Conservation (phyloP, 2,113 vertebrate species). For the Salvelinus sp. region DNA sequence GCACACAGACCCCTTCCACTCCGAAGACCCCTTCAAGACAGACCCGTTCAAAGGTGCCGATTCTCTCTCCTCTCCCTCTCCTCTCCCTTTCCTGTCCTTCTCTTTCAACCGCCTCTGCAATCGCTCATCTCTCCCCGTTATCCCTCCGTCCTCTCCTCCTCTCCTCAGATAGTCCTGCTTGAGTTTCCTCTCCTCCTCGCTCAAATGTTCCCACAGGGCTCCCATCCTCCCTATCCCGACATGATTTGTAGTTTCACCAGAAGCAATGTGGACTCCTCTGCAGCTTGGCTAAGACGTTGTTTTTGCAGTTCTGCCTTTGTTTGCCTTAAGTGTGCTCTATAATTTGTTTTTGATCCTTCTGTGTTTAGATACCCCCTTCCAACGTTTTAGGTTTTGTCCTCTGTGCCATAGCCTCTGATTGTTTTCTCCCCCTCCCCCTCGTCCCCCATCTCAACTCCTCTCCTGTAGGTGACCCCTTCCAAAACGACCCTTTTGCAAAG, state of each 20-base stretch:
- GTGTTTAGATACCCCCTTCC: not conserved
- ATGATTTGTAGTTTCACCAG: not conserved
- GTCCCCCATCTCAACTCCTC: slow-evolving; percentile 28
- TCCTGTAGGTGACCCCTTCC: slow-evolving; percentile 86
- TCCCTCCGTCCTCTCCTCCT: not conserved
- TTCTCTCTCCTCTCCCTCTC: not conserved
- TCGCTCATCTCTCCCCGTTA: not conserved
- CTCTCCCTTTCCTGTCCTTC: not conserved
- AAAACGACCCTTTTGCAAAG: slow-evolving; percentile 91
- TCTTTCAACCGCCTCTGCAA: not conserved
- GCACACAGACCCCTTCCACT: slow-evolving; percentile 89
- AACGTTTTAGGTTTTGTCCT: slow-evolving; percentile 13
- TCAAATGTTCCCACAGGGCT: not conserved
- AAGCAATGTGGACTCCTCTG: not conserved
- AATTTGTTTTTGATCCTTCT: not conserved
- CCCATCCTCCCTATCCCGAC: not conserved
- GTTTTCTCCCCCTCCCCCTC: slow-evolving; percentile 22
- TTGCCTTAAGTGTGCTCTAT: not conserved
- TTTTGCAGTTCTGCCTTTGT: slow-evolving; percentile 5
- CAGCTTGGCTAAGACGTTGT: slow-evolving; percentile 1
- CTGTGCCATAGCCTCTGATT: slow-evolving; percentile 29
- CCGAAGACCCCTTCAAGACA: slow-evolving; percentile 93
- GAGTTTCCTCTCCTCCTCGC: not conserved
- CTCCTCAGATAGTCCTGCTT: not conserved
- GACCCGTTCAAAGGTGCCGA: slow-evolving; percentile 91